phyloP scores from a whole-genome alignment of 2,797 vertebrate species.

The Lithobates pipiens region DNA sequence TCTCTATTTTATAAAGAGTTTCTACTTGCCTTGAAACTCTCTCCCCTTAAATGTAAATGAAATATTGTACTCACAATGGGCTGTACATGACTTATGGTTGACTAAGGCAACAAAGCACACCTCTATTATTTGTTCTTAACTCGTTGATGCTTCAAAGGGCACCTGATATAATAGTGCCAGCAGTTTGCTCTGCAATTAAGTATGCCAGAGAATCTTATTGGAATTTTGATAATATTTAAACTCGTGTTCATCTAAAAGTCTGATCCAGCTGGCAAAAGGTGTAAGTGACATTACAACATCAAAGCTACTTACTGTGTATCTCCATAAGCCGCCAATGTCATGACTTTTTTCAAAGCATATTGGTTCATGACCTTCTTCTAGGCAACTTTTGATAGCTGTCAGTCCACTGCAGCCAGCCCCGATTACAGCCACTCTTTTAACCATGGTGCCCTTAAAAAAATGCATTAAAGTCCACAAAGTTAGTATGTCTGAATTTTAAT shows the following conservation, averaged over 20 bases:
- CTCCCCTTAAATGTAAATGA: no score
- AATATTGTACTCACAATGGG: no score
- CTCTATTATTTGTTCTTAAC: no score
- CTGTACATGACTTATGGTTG: no score
- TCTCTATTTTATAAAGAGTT: no score
- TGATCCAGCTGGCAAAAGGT: no score
- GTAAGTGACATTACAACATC: background rate
- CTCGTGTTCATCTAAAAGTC: background rate
- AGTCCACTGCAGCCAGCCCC: conserved; percentile 76
- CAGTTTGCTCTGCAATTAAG: background rate
- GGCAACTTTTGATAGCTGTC: conserved; percentile 76
- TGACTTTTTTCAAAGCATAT: conserved; percentile 77
- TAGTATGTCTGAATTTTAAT: no score
- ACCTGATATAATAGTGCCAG: background rate
- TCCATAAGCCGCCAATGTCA: conserved; percentile 78
- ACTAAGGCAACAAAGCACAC: no score
- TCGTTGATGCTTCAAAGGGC: background rate
- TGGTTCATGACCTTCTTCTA: conserved; percentile 77
- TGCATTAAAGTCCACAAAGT: no score
- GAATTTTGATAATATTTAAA: background rate
- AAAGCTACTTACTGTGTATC: conserved; percentile 73
- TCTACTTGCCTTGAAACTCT: no score
- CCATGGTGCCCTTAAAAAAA: conserved; percentile 67
- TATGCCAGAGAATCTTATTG: background rate
- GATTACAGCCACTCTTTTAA: conserved; percentile 71